phyloP scores from a whole-genome alignment of 64 coral and sea anemone species.

The Stichodactyla mertensii region DNA sequence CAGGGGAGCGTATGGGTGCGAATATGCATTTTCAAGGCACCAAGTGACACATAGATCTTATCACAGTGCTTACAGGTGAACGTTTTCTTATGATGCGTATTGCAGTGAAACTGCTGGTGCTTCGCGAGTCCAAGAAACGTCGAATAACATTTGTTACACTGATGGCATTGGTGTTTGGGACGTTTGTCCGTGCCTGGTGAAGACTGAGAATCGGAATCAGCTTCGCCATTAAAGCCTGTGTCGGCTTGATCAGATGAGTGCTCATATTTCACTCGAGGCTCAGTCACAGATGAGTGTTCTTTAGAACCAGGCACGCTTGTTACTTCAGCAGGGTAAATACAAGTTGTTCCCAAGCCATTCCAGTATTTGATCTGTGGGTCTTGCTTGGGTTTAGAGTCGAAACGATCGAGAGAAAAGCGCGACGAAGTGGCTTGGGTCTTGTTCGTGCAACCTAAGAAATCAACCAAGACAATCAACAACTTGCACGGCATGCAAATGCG shows the following conservation, averaged over 20 bases:
- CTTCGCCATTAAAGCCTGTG: neutral
- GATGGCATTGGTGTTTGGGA: conserved; percentile 61
- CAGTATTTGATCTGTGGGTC: conserved; percentile 15
- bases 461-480: conserved; percentile 16
- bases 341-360: conserved; percentile 37
- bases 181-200: neutral
- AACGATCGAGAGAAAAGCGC: conserved; percentile 4
- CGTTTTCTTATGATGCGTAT: conserved; percentile 54
- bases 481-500: conserved; percentile 14
- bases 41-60: conserved; percentile 89
- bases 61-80: conserved; percentile 99
- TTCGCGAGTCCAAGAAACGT: conserved; percentile 63
- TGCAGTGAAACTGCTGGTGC: conserved; percentile 64
- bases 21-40: conserved; percentile 98
- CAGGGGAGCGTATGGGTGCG: conserved; percentile 96
- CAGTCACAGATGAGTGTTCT: neutral
- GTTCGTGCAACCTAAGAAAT: conserved; percentile 27
- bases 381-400: conserved; percentile 15
- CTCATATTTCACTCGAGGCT: conserved; percentile 12
- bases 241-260: neutral
- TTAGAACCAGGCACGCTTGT: conserved; percentile 28
- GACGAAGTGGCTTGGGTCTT: neutral
- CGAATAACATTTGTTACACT: conserved; percentile 54
- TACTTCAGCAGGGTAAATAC: conserved; percentile 47
- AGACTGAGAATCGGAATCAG: neutral